Base-by-base conservation (phyloP, 1,140 invertebrate genomes). In the Heliconius hewitsoni region DNA sequence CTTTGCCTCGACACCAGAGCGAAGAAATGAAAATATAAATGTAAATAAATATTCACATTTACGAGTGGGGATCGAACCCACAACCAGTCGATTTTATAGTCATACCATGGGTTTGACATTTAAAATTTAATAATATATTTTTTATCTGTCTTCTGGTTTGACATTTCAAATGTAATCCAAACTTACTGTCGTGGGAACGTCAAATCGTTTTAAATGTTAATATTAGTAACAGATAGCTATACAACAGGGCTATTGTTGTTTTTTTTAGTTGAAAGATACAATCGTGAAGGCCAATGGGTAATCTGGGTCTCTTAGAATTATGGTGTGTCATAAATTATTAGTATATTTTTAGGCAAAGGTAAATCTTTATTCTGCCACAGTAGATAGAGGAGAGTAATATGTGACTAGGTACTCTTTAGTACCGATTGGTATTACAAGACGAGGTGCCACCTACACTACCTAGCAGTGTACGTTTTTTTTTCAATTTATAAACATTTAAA, bases 121-220 rank as follows among this genome's bases (percentile, higher is more conserved):
- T 66, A 30, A 66, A 30, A 30, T 4, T 30, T 30, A 66, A 27
- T 27, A 60, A 66, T 16, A 66, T 66, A 30, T 66, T 27, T 66
- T 66, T 66, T 66, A 30, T 66, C 60, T 66, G 60, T 30, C 19
- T 23, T 9, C 60, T 23, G n/a, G 27, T 30, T 66, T 66, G 60
- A 66, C 60, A 66, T 66, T 30, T 66, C 23, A 30, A 66, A 18
- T 66, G 3, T 23, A 57, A 57, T 57, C 60, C 60, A 66, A 30
- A 66, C 19, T 66, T 66, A 66, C 60, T 16, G 60, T 66, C 27
- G 60, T 66, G 60, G 60, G 60, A 66, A 66, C 60, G 11, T 66
- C 60, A 66, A 66, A 30, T 66, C 60, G 60, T 66, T 66, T 66
- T 66, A 66, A 66, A 66, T 66, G 60, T 66, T 66, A 66, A 66